phyloP scores from a whole-genome alignment of 2,113 vertebrate genomes.

The Rissa tridactyla region DNA sequence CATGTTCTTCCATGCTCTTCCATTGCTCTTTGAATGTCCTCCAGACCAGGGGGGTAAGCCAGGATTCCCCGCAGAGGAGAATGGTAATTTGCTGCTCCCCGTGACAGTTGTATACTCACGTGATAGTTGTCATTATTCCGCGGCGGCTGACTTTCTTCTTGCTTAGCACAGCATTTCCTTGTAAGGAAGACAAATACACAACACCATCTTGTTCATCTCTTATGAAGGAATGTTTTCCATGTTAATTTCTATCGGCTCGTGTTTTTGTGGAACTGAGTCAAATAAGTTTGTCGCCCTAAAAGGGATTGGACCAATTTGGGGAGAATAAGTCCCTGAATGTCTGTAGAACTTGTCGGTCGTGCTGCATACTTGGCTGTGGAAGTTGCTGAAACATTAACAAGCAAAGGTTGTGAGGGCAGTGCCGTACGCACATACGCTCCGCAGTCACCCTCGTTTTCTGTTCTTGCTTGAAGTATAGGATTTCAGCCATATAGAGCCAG shows the following conservation, averaged over 20 bases:
- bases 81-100: not conserved
- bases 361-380: not conserved
- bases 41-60: not conserved
- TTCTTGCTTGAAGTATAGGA: not conserved
- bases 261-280: not conserved
- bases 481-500: not conserved
- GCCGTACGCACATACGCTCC: fast-evolving
- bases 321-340: not conserved
- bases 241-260: not conserved
- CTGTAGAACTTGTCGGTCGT: not conserved
- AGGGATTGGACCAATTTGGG: not conserved
- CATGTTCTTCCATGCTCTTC: conserved; percentile 53
- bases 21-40: conserved; percentile 23
- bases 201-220: not conserved
- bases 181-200: not conserved
- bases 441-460: not conserved
- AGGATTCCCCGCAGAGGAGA: not conserved
- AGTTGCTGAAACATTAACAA: not conserved
- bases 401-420: not conserved
- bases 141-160: not conserved
- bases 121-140: conserved; percentile 14
- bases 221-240: not conserved
- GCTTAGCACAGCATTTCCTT: conserved; percentile 20
- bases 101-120: not conserved
- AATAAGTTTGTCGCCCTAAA: not conserved